phyloP scores from a whole-genome alignment of 2,113 vertebrate genomes.

The Chionis minor region DNA sequence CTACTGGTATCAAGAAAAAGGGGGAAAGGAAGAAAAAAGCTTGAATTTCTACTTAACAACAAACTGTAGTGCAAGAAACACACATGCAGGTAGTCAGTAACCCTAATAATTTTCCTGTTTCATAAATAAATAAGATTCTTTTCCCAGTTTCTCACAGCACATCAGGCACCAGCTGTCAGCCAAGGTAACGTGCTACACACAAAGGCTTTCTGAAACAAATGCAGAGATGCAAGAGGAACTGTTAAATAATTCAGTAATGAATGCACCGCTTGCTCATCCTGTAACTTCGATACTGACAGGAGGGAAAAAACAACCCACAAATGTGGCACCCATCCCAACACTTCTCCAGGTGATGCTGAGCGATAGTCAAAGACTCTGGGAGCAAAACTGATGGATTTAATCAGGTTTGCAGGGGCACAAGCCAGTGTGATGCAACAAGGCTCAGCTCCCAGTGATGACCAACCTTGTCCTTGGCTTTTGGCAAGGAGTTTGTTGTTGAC shows the following conservation, averaged over 20 bases:
- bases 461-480: not conserved
- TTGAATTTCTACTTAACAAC: not conserved
- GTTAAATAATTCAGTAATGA: conserved; percentile 65
- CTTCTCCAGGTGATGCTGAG: not conserved
- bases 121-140: not conserved
- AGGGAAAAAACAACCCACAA: not conserved
- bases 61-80: not conserved
- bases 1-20: not conserved
- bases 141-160: not conserved
- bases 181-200: not conserved
- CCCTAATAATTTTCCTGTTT: not conserved
- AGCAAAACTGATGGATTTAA: not conserved
- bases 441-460: not conserved
- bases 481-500: not conserved
- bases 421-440: accelerated
- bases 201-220: conserved; percentile 2
- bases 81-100: not conserved
- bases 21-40: not conserved
- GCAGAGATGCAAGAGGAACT: not conserved
- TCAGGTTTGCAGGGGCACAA: accelerated
- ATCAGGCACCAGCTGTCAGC: not conserved
- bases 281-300: not conserved
- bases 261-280: not conserved
- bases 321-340: not conserved
- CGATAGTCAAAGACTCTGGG: not conserved